Evolutionary conservation across 2,888 invertebrate genomes (phyloP), one percentile per base, ranked within the genome.

Genomic region (Limnephilus lunatus): DNA sequence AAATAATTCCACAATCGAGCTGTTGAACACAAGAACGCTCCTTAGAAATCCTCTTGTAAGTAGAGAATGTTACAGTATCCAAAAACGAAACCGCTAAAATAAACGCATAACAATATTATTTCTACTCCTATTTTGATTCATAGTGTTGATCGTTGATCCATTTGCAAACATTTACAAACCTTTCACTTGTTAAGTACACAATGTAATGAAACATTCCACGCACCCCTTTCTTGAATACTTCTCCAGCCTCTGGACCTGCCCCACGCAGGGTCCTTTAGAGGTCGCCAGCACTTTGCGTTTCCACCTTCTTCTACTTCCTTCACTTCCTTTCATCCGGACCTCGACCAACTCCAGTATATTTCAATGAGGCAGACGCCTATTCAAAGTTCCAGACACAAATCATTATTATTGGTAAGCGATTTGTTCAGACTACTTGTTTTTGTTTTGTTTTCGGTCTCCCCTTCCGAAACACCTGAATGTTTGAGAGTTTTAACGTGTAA

Each of bases 351-450:
- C 68, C 32, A 89, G 31, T 31, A 48, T 53, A 68, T 90, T 90
- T 90, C 39, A 86, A 90, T 32, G 81, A 35, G 80, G 90, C 91
- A 92, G 92, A 92, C 93, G 83, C 92, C 92, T 93, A 91, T 89
- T 88, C 89, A 92, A 89, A 85, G 81, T 81, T 91, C 93, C 93
- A 93, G 93, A 93, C 93, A 92, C 93, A 93, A 93, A 92, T 93
- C 87, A 88, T 86, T 48, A 90, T 92, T 85, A 90, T 92, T 89
- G 35, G 91, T 48, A 86, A 81, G 89, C 81, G 48, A 87, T 89
- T 92, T 91, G 87, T 92, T 87, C 91, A 91, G 53, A 87, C 31
- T 82, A 83, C 31, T 90, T 85, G 89, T 91, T 48, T 82, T 15
- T 90, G 85, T 89, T 92, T 53, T 88, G 53, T 30, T 68, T 68